Conservation (phyloP, 2,797 vertebrate species). For the Spinus pinus region DNA sequence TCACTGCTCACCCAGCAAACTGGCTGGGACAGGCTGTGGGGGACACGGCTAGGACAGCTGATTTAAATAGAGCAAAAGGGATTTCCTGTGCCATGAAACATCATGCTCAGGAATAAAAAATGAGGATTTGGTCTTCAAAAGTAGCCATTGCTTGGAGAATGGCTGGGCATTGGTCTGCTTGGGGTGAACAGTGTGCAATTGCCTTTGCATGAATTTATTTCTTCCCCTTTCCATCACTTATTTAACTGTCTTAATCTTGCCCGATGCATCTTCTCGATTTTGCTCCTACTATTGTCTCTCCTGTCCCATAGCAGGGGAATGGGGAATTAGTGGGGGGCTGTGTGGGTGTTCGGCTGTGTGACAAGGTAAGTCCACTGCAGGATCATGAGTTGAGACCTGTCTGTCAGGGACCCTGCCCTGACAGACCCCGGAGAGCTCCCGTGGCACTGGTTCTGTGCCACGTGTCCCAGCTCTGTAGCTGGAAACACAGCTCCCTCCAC, state of each 20-base stretch:
- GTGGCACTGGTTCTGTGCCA: background rate
- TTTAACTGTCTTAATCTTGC: background rate
- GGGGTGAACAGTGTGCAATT: fast-evolving
- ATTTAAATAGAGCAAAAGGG: background rate
- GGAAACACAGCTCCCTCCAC: background rate
- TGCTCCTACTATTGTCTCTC: background rate
- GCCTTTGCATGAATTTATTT: background rate
- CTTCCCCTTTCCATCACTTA: background rate
- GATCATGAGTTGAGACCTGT: fast-evolving
- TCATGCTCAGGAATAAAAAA: background rate
- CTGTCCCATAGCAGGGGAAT: fast-evolving
- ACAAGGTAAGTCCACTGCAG: background rate
- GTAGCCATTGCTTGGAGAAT: background rate
- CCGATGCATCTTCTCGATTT: background rate
- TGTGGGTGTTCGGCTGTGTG: background rate
- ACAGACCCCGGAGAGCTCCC: fast-evolving
- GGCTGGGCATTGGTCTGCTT: fast-evolving
- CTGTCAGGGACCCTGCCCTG: background rate
- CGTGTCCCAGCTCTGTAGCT: background rate
- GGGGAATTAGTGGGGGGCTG: fast-evolving
- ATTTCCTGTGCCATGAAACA: fast-evolving
- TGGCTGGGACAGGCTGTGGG: background rate
- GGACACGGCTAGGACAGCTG: fast-evolving
- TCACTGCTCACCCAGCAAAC: background rate
- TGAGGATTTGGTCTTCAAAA: background rate